These are phyloP conservation scores for Falco cherrug DNA, from an alignment of 2,797 vertebrate species.

Conservation along the genomic window DNA sequence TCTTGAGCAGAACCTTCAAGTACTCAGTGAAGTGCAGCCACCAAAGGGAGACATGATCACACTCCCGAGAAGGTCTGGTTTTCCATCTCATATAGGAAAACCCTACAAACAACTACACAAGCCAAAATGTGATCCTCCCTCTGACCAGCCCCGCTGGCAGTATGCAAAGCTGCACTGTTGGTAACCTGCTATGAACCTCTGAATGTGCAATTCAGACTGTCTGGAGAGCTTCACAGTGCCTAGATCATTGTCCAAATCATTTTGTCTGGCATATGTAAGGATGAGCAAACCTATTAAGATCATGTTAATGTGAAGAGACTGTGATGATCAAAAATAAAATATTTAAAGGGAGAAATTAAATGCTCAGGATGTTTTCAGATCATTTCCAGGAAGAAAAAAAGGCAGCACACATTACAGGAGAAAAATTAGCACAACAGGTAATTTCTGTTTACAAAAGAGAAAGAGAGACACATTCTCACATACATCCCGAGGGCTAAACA, in stretches of 20 bases:
- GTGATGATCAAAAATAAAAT: not conserved
- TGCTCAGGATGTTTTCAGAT: not conserved
- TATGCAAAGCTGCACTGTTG: not conserved
- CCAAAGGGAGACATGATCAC: not conserved
- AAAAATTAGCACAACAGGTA: constrained; percentile 28
- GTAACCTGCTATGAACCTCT: not conserved
- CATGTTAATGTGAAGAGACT: not conserved
- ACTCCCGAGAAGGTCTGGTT: not conserved
- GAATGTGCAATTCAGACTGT: not conserved
- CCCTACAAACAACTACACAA: not conserved
- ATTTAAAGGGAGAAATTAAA: not conserved
- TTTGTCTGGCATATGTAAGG: not conserved
- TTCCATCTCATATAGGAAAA: constrained; percentile 6
- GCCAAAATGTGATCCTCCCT: not conserved
- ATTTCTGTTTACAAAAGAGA: constrained; percentile 26
- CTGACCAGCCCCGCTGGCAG: not conserved
- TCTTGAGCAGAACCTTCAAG: not conserved
- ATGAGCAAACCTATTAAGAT: not conserved
- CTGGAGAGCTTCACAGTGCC: not conserved
- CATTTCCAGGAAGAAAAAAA: constrained; percentile 28
- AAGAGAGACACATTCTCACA: not conserved
- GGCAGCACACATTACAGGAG: not conserved
- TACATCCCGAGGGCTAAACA: not conserved
- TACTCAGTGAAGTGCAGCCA: not conserved
- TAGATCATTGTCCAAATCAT: not conserved